These are phyloP conservation scores for Metaphire vulgaris DNA, from an alignment of 1,140 invertebrate species.

Conservation along the genomic window DNA sequence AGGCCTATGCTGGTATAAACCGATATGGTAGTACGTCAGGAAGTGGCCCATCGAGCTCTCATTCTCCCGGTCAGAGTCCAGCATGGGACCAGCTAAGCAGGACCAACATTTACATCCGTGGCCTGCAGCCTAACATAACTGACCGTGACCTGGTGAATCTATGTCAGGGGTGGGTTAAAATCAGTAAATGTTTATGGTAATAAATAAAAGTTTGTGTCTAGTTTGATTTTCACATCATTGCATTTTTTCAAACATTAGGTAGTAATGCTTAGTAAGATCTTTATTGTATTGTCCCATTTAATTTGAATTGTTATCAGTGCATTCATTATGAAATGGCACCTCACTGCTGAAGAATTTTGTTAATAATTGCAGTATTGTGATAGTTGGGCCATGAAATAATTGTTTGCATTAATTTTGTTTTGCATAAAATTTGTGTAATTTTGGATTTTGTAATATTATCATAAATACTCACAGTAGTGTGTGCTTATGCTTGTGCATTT, in stretches of 20 bases:
- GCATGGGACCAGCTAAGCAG: slow-evolving; percentile 73
- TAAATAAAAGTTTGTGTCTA: no score
- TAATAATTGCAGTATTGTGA: neutral
- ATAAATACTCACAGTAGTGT: neutral
- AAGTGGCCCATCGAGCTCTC: neutral
- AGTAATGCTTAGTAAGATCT: no score
- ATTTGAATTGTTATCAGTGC: neutral
- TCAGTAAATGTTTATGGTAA: neutral
- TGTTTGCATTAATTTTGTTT: neutral
- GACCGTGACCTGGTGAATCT: slow-evolving; percentile 93
- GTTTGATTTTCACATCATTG: no score
- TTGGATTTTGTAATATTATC: neutral
- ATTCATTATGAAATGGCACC: neutral
- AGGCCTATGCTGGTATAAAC: neutral
- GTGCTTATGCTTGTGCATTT: neutral
- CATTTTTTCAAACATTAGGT: no score
- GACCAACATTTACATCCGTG: slow-evolving; percentile 97
- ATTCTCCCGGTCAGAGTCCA: neutral
- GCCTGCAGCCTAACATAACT: slow-evolving; percentile 86
- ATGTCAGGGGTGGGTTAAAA: slow-evolving; percentile 78
- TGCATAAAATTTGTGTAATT: neutral
- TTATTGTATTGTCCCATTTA: no score
- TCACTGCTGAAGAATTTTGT: neutral
- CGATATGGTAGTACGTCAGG: neutral
- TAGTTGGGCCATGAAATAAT: neutral